Evolutionary conservation across 2,113 vertebrate species (phyloP), one percentile per base, ranked within the genome.

Genomic region (Leptobrachium leishanense): DNA sequence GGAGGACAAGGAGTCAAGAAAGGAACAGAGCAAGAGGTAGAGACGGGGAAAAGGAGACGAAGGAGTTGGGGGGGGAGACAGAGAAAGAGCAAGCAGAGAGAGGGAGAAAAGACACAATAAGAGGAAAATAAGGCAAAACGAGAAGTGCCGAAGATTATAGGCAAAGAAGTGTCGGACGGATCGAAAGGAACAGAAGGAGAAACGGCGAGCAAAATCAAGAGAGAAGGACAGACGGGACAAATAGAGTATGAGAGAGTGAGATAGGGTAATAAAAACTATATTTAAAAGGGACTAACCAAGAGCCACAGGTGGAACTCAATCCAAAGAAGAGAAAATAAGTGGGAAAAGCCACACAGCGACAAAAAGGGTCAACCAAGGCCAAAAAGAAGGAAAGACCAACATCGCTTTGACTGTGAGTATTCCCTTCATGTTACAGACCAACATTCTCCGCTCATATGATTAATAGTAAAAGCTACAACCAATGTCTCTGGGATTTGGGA

Each of bases 1-100:
- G 71, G n/a, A 68, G 76, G 59, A 79, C 57, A 66, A 43, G 53
- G 57, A 54, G 43, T 70, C 41, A 43, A 77, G 43, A 73, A 9
- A 64, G 42, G n/a, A 55, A 57, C 13, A 73, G 71, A 42, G 41
- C 31, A 7, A 73, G 71, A 41, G 50, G 8, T 3, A 55, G 50
- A 59, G 53, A 6, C 40, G n/a, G 55, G 43, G 54, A 31, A 54
- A 42, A 50, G 7, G 15, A 69, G 12, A 63, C 42, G 5, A 43
- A 6, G 11, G 39, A 40, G 15, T 57, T 6, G 42, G 55, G 7
- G 13, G 20, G 40, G 57, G 41, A 79, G 12, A 53, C 43, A 39
- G 42, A 15, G 50, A 75, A 20, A 42, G 12, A 67, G 63, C 10
- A 65, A 66, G 43, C 57, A 12, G 59, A 64, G 57, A 66, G 62